Base-by-base conservation (phyloP, 2,888 invertebrate species). In the Acanthacorydalis orientalis region DNA sequence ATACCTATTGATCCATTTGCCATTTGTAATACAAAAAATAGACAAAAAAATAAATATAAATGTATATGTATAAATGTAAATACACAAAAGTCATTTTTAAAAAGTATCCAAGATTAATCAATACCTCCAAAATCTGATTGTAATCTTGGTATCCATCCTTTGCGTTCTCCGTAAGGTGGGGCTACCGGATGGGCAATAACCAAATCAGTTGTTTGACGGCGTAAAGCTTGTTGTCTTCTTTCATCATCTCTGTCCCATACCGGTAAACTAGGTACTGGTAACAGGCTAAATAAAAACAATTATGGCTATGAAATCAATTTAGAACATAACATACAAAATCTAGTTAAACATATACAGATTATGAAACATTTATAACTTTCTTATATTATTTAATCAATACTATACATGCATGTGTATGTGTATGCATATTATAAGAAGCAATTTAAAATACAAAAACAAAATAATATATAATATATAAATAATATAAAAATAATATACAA, bases 161-260 rank as follows among this genome's bases (percentile, higher is more conserved):
- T 81, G 54, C 98, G 76, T 59, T 91, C 87, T 0, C 96, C 93
- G 69, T 98, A 98, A 0, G 95, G 92, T 1, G 95, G 95, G 4
- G 85, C 82, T 53, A 83, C 83, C 14, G 80, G 79, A 56, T 83
- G 81, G 7, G 88, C 86, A 45, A 83, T 78, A 10, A 89, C 83
- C 45, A 87, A 63, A 0, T 82, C 80, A 32, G 64, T 71, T 8
- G 69, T 67, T 11, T 70, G 70, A 50, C 74, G 69, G 57, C 75
- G 74, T 0, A 73, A 69, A 12, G 63, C 59, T 51, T 68, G 64
- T 48, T 67, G 64, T 51, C 68, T 69, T 44, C 78, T 72, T 59
- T 92, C 90, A 64, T 91, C 88, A 60, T 90, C 90, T 54, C 88
- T 72, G 61, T 95, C 95, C 82, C 87, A 89, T 50, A 86, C 75